These are phyloP conservation scores for Drosophila triauraria DNA, from an alignment of 1,140 invertebrate species.

Conservation along the genomic window DNA sequence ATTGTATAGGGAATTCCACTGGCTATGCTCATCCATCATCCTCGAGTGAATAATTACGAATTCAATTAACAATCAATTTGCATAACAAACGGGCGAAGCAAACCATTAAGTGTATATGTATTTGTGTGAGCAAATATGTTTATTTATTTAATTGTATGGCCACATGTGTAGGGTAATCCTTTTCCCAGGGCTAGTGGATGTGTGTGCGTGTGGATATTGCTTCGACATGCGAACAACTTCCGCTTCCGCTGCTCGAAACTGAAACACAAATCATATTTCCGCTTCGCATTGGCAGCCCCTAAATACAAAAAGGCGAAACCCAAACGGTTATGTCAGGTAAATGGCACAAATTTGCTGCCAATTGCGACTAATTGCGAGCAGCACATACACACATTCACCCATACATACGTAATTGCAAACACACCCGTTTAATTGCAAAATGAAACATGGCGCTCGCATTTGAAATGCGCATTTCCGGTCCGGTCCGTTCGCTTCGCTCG, in stretches of 20 bases:
- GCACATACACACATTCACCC: not conserved
- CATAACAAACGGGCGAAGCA: slow-evolving; percentile 43
- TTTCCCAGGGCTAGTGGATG: slow-evolving; percentile 2
- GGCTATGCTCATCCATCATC: not conserved
- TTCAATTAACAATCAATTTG: slow-evolving; percentile 65
- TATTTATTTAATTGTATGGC: slow-evolving; percentile 35
- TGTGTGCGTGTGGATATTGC: slow-evolving; percentile 5
- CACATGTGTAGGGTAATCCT: slow-evolving; percentile 15
- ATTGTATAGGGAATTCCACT: not conserved
- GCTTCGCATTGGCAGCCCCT: slow-evolving; percentile 42
- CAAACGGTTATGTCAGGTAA: slow-evolving; percentile 37
- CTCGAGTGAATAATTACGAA: slow-evolving; percentile 21
- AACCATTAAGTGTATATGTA: slow-evolving; percentile 34
- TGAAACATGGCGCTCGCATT: slow-evolving; percentile 65
- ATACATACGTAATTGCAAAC: not conserved
- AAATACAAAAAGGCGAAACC: slow-evolving; percentile 13
- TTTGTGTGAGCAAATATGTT: slow-evolving; percentile 19
- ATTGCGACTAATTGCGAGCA: slow-evolving; percentile 42
- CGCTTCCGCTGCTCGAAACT: slow-evolving; percentile 56
- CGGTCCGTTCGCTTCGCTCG: slow-evolving; percentile 2
- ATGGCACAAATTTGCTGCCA: slow-evolving; percentile 52
- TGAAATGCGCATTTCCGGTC: slow-evolving; percentile 63
- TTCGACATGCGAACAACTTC: slow-evolving; percentile 67
- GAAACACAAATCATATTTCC: slow-evolving; percentile 74
- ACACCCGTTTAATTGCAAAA: slow-evolving; percentile 61